Evolutionary conservation across 1,140 invertebrate genomes (phyloP).

Genomic region (Drosophila ohnishii): DNA sequence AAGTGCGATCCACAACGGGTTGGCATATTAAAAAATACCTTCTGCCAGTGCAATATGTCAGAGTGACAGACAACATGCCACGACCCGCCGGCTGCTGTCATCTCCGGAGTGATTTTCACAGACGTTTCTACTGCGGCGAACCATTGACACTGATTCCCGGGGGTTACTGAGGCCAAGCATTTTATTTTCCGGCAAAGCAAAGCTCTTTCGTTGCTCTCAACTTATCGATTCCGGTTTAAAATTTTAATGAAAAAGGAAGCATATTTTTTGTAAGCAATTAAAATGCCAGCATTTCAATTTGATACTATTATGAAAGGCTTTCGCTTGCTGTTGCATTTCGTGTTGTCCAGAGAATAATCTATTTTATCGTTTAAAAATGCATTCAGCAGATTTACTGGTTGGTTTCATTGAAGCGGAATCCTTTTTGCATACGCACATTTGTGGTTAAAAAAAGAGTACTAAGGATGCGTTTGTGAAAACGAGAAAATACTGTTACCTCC

Average conservation of each 20-base stretch:
- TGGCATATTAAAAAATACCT: conserved; percentile 41
- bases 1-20: conserved; percentile 20
- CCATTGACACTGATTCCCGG: conserved; percentile 46
- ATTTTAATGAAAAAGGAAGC: conserved; percentile 15
- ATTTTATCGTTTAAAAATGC: conserved; percentile 32
- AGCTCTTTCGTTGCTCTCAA: background rate
- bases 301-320: conserved; percentile 45
- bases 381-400: conserved; percentile 44
- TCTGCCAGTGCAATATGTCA: conserved; percentile 32
- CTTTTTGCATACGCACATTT: conserved; percentile 12
- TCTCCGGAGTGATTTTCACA: conserved; percentile 24
- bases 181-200: conserved; percentile 2
- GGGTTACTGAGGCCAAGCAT: conserved; percentile 9
- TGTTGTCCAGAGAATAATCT: conserved; percentile 9
- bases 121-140: conserved; percentile 24
- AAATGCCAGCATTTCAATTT: conserved; percentile 55
- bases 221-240: conserved; percentile 23
- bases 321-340: conserved; percentile 14
- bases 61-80: conserved; percentile 41
- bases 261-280: conserved; percentile 54
- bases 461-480: background rate
- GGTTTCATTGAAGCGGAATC: conserved; percentile 36
- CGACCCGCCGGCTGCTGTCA: conserved; percentile 28
- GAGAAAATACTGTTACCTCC: background rate
- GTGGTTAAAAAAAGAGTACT: background rate